These are phyloP conservation scores for Theocolax elegans DNA, from an alignment of 1,140 invertebrate genomes.

Conservation along the genomic window DNA sequence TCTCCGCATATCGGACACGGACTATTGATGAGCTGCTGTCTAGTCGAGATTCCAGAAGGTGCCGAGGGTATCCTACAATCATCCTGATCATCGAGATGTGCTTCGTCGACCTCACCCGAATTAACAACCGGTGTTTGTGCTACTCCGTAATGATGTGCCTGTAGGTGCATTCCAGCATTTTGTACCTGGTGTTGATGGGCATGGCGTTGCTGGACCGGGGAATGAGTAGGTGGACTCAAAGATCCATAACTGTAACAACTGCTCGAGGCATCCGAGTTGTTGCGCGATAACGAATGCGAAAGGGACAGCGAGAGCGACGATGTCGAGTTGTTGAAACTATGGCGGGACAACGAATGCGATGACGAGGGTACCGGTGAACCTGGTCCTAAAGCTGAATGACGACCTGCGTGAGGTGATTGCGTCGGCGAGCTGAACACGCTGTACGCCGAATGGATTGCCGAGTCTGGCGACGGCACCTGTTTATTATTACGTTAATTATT, in stretches of 20 bases:
- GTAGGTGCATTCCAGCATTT: constrained; percentile 41
- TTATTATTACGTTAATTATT: no score
- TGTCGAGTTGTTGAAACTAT: constrained; percentile 66
- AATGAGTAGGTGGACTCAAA: constrained; percentile 84
- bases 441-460: constrained; percentile 88
- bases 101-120: constrained; percentile 45
- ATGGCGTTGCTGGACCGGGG: constrained; percentile 78
- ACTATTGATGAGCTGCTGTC: constrained; percentile 83
- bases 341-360: constrained; percentile 62
- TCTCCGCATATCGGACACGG: constrained; percentile 96
- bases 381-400: constrained; percentile 73
- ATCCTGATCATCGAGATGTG: constrained; percentile 60
- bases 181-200: constrained; percentile 49
- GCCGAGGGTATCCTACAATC: constrained; percentile 68
- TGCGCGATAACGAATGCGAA: constrained; percentile 85
- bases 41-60: constrained; percentile 81
- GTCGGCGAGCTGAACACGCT: constrained; percentile 83
- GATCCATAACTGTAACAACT: constrained; percentile 83
- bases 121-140: constrained; percentile 50
- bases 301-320: constrained; percentile 69
- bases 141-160: constrained; percentile 65
- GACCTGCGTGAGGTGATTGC: constrained; percentile 85
- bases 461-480: constrained; percentile 78
- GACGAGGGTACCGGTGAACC: constrained; percentile 69
- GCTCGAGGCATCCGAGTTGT: constrained; percentile 91